Conservation (phyloP, 2,113 vertebrate species). For the Odontophorus gujanensis region DNA sequence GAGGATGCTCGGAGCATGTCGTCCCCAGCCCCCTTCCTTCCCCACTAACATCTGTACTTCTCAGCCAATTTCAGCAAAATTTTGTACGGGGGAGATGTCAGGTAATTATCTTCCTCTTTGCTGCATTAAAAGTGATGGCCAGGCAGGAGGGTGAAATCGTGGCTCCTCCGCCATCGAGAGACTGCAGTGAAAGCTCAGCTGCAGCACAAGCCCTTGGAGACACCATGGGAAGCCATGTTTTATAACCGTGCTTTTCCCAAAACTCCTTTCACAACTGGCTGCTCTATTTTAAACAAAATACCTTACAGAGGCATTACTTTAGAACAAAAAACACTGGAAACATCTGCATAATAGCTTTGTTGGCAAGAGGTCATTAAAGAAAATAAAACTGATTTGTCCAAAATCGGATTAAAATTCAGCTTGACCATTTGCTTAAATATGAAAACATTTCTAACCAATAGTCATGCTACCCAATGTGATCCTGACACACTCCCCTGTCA, state of each 20-base stretch:
- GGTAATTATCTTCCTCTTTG: background rate
- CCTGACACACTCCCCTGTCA: background rate
- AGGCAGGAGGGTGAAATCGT: background rate
- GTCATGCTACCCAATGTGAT: background rate
- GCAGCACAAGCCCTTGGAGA: background rate
- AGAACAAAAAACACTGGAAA: background rate
- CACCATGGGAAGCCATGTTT: background rate
- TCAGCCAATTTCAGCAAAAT: background rate
- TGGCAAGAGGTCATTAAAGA: background rate
- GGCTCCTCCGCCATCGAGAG: background rate
- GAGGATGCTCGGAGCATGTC: background rate
- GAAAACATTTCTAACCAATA: background rate
- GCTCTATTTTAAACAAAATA: background rate
- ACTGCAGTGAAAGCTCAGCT: background rate
- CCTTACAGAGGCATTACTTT: background rate
- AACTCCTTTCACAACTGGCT: background rate
- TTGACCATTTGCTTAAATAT: background rate
- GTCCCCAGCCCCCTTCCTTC: accelerated
- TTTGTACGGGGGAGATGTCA: accelerated
- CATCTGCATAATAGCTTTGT: accelerated
- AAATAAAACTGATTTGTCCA: background rate
- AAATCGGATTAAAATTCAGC: background rate
- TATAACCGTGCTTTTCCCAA: background rate
- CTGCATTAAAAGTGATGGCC: accelerated
- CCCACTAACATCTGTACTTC: background rate